Evolutionary conservation across 1,140 invertebrate species (phyloP), one percentile per base, ranked within the genome.

Genomic region (Scaptodrosophila lebanonensis): DNA sequence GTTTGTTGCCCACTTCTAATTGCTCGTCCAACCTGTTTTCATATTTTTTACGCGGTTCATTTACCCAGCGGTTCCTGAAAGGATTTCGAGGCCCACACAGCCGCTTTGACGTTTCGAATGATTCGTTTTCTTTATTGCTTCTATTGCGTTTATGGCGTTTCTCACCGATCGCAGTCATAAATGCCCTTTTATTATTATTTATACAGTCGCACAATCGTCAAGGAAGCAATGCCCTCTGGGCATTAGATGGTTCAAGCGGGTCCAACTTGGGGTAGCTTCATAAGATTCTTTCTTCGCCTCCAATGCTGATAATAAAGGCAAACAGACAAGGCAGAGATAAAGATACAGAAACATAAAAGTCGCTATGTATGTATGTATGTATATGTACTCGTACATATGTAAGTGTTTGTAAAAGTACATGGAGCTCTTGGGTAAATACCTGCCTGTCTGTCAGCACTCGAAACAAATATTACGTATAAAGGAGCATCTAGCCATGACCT

Each of bases 111-210:
- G 58, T 42, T 56, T 51, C 58, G 56, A 56, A 22, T 1, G 12
- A 27, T 33, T 32, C 30, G 15, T 25, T 40, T 45, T 63, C 39
- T 18, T 32, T 51, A 48, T 54, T 4, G 22, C 22, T 25, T 25
- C 22, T 3, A 8, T 25, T 4, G 22, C 8, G 22, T 72, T 67
- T 57, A 72, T 72, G 58, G 38, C 45, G 36, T 54, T 79, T 69
- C 68, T 66, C 69, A 59, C 75, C 64, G 71, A 64, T 73, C 66
- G 52, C 30, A 77, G 73, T 79, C 73, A 82, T 79, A 79, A 82
- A 79, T 82, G 75, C 56, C 3, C 36, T 75, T 75, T 75, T 71
- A 62, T 60, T 75, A 65, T 70, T 75, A 75, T 75, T 75, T 65
- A 48, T 60, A 66, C 43, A 49, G 42, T 30, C 9, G 15, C 8